Base-by-base conservation (phyloP, 2,888 invertebrate species). In the Eudemis profundana region DNA sequence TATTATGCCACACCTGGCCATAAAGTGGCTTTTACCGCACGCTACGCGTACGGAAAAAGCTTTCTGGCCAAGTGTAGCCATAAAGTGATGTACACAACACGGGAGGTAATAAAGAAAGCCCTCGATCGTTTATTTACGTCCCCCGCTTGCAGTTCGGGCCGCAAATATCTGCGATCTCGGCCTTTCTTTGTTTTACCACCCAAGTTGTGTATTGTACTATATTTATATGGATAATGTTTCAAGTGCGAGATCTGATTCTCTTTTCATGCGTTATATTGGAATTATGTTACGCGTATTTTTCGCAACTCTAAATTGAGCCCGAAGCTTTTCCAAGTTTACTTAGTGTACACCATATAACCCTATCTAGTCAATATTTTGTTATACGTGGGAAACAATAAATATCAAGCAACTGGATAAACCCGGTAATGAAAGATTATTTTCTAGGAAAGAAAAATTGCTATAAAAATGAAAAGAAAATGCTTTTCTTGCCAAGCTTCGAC, bases 351-450 rank as follows among this genome's bases (percentile, higher is more conserved):
- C n/a, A n/a, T n/a, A n/a, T n/a, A 23, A 36, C 44, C 14, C 27
- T 42, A 50, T 29, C 23, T 53, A 51, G 44, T 53, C 27, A 44
- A 53, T 53, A 53, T 61, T 61, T 51, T 14, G 38, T 1, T 61
- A 14, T 36, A 33, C 50, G n/a, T 27, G 44, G 61, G 23, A 23
- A 36, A 23, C 36, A 61, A 61, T 61, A 61, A 61, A 61, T 53
- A 61, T 53, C 42, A 38, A 53, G 29, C 36, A 42, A 46, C 29
- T 36, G 53, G 49, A 49, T 61, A 51, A 61, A 50, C 49, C 42
- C 33, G 21, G 19, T 14, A 15, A 17, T 27, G 42, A 40, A 33
- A 42, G 29, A 44, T 61, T 51, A 23, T 59, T 57, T 27, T 38
- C 38, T 19, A 7, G 21, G 61, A 23, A 19, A 36, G 50, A 23